Evolutionary conservation across 2,888 invertebrate species (phyloP).

Genomic region (Corbicula japonica): DNA sequence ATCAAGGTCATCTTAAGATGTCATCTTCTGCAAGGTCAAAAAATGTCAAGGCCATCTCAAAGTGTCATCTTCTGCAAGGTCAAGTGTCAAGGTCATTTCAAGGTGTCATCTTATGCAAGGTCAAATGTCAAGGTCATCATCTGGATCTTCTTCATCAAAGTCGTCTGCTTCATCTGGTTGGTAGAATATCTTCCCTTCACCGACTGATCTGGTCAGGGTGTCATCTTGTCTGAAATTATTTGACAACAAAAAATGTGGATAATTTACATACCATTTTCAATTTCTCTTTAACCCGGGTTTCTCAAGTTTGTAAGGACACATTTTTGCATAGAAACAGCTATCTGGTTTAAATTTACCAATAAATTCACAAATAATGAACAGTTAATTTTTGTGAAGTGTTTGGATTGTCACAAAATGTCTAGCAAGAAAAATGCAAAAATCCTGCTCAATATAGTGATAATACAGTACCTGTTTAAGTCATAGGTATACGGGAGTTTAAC

Average conservation of each 20-base stretch:
- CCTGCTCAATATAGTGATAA: background rate
- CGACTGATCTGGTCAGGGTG: slow-evolving; percentile 63
- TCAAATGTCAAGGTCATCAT: slow-evolving; percentile 86
- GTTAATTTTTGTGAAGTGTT: no score
- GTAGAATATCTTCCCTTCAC: slow-evolving; percentile 82
- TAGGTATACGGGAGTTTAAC: slow-evolving; percentile 81
- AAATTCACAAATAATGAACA: no score
- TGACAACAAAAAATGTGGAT: no score
- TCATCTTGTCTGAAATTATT: slow-evolving; percentile 64
- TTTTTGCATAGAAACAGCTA: no score
- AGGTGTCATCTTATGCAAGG: background rate
- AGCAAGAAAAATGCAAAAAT: background rate
- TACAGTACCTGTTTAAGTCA: slow-evolving; percentile 66
- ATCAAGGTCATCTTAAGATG: slow-evolving; percentile 2
- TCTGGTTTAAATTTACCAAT: no score
- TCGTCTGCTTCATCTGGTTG: slow-evolving; percentile 86
- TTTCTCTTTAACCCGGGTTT: no score
- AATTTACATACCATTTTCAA: no score
- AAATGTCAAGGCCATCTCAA: no score
- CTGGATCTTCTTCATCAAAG: slow-evolving; percentile 86
- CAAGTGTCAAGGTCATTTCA: slow-evolving; percentile 21
- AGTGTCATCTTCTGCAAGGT: background rate
- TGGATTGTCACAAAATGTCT: no score
- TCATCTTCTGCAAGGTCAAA: background rate
- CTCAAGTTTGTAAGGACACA: no score